Evolutionary conservation across 1,140 invertebrate species (phyloP).

Genomic region (Bombus impatiens): DNA sequence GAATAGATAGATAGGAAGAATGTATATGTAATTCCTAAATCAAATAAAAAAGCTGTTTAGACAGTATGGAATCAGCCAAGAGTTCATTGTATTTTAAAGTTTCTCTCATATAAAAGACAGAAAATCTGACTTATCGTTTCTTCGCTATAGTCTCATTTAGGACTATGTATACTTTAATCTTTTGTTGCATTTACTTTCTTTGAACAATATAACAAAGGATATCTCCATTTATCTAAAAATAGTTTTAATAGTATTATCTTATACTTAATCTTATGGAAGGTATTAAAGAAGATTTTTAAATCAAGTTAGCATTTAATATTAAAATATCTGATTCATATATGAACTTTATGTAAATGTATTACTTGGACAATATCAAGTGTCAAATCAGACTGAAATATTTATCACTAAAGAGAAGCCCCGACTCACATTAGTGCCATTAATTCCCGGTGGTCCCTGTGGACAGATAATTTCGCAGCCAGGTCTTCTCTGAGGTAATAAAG

Average conservation of each 20-base stretch:
- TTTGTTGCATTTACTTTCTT: not conserved
- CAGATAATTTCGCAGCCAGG: slow-evolving; percentile 81
- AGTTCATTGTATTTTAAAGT: too few species aligned
- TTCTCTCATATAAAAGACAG: too few species aligned
- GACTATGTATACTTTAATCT: not conserved
- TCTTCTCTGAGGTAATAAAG: slow-evolving; percentile 53
- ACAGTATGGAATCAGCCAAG: too few species aligned
- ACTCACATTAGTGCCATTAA: slow-evolving; percentile 82
- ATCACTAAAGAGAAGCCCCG: not conserved
- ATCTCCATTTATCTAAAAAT: not conserved
- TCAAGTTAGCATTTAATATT: not conserved
- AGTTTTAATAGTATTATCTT: not conserved
- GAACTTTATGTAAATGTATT: not conserved
- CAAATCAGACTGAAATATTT: not conserved
- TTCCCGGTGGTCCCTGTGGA: slow-evolving; percentile 84
- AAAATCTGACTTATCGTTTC: too few species aligned
- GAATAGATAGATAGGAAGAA: not conserved
- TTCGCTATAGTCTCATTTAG: not conserved
- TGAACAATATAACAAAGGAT: not conserved
- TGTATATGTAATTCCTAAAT: not conserved
- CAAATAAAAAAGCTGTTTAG: not conserved
- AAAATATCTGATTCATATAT: not conserved
- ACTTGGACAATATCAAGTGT: not conserved
- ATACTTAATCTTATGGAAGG: not conserved
- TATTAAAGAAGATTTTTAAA: not conserved